These are phyloP conservation scores for Melanotus villosus DNA, from an alignment of 2,888 invertebrate genomes.

Conservation along the genomic window DNA sequence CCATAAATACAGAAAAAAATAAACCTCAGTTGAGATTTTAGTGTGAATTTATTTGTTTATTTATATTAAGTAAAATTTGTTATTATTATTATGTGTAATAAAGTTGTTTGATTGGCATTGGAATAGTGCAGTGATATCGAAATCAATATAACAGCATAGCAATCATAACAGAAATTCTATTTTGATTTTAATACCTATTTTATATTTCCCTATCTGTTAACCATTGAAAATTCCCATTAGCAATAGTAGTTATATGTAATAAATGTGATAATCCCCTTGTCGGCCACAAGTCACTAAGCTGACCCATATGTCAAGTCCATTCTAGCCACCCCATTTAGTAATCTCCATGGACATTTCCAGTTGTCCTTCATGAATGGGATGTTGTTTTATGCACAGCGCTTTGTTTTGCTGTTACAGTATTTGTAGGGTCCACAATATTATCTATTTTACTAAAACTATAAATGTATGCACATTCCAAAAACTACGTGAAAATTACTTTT, in stretches of 20 bases:
- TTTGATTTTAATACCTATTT: not conserved
- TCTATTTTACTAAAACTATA: too few relatives aligned
- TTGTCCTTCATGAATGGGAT: constrained; percentile 14
- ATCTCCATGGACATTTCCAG: constrained; percentile 35
- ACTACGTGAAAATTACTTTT: too few relatives aligned
- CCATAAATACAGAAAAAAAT: not conserved
- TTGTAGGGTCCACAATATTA: not conserved
- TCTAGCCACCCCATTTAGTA: constrained; percentile 39
- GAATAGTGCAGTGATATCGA: too few relatives aligned
- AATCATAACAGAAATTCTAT: not conserved
- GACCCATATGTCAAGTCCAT: constrained; percentile 47
- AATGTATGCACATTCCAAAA: too few relatives aligned
- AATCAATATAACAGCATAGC: not conserved
- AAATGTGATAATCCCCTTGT: constrained; percentile 54
- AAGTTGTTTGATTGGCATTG: too few relatives aligned
- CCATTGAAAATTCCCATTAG: constrained; percentile 43
- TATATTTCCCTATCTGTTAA: not conserved
- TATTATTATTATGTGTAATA: too few relatives aligned
- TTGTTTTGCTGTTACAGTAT: not conserved
- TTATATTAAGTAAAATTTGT: too few relatives aligned
- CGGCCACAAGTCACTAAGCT: constrained; percentile 51
- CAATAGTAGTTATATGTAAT: constrained; percentile 52
- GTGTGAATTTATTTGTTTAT: too few relatives aligned
- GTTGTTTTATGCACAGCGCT: not conserved
- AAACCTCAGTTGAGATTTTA: too few relatives aligned